These are phyloP conservation scores for Melanotaenia trifasciata DNA, from an alignment of 2,797 vertebrate species.

Conservation along the genomic window DNA sequence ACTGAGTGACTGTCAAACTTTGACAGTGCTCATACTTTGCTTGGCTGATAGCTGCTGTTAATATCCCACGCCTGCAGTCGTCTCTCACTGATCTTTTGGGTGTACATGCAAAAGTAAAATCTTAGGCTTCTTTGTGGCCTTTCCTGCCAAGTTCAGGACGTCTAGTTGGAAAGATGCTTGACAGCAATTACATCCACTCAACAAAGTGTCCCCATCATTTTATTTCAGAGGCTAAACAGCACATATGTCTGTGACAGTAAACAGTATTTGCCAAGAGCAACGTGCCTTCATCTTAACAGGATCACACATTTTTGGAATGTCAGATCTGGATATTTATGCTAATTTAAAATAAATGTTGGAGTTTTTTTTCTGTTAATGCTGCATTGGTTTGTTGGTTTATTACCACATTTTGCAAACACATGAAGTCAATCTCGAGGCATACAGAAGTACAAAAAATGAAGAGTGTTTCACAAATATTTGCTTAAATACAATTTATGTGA, in stretches of 20 bases:
- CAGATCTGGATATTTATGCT: constrained; percentile 16
- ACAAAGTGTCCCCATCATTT: constrained; percentile 27
- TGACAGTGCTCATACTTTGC: constrained; percentile 52
- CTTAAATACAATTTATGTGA: neutral
- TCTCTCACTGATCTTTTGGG: constrained; percentile 44
- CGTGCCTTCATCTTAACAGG: neutral
- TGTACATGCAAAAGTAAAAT: constrained; percentile 37
- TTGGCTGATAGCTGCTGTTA: constrained; percentile 58
- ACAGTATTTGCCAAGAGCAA: constrained; percentile 8
- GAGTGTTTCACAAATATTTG: too few relatives aligned
- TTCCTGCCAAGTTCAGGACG: constrained; percentile 35
- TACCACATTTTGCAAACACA: constrained; percentile 21
- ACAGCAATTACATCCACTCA: constrained; percentile 33
- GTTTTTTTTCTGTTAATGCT: constrained; percentile 14
- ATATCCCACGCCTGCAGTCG: constrained; percentile 63
- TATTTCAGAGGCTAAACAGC: constrained; percentile 22
- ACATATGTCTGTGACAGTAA: constrained; percentile 16
- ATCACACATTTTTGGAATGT: constrained; percentile 24
- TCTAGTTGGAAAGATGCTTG: constrained; percentile 35
- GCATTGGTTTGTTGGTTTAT: constrained; percentile 17
- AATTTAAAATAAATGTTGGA: constrained; percentile 18
- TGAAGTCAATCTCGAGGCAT: constrained; percentile 16
- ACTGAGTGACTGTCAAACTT: constrained; percentile 49
- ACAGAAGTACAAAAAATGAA: neutral
- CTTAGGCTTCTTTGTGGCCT: constrained; percentile 22